These are phyloP conservation scores for Gymnodraco acuticeps DNA, from an alignment of 2,797 vertebrate genomes.

Conservation along the genomic window DNA sequence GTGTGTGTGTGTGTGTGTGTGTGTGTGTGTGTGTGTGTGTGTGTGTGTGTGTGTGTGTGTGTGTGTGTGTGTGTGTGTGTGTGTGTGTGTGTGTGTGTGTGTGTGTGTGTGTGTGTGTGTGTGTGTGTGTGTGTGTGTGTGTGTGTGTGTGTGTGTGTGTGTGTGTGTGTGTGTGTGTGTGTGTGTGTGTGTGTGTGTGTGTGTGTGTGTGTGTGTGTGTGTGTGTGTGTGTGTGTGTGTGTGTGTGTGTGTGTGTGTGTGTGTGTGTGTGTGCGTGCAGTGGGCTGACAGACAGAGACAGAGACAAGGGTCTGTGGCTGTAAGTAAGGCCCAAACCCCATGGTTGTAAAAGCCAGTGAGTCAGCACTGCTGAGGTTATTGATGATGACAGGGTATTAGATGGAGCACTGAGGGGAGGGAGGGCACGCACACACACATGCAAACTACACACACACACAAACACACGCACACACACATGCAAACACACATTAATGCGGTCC, in stretches of 20 bases:
- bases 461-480: constrained; percentile 41
- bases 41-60: background rate
- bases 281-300: constrained; percentile 59
- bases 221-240: background rate
- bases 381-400: constrained; percentile 85
- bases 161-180: background rate
- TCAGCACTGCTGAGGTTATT: constrained; percentile 83
- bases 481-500: constrained; percentile 49
- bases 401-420: constrained; percentile 67
- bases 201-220: constrained; percentile 6
- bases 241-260: too few relatives aligned
- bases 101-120: background rate
- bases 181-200: constrained; percentile 12
- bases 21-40: constrained; percentile 7
- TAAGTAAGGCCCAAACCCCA: constrained; percentile 76
- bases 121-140: background rate
- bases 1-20: constrained; percentile 3
- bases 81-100: constrained; percentile 5
- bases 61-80: constrained; percentile 12
- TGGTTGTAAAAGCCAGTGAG: constrained; percentile 79
- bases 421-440: constrained; percentile 19
- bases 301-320: constrained; percentile 78
- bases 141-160: background rate
- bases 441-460: constrained; percentile 7
- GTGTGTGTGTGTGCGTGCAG: background rate